Conservation (phyloP, 92 coral and sea anemone species). For the Parazoanthus atlanticus region DNA sequence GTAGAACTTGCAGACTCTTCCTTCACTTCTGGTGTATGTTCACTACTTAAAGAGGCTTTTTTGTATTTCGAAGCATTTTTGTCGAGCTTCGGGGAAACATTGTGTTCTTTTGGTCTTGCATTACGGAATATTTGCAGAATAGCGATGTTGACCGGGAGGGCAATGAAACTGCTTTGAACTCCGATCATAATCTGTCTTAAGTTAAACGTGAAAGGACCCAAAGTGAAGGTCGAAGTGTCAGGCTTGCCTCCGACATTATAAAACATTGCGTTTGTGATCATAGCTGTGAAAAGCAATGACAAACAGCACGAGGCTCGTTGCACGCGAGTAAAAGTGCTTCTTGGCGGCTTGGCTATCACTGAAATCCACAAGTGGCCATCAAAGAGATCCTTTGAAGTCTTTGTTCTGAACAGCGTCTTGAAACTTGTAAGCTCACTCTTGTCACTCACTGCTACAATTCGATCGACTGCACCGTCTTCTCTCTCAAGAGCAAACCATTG, state of each 20-base stretch:
- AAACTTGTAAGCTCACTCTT: conserved; percentile 63
- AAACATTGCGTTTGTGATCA: conserved; percentile 93
- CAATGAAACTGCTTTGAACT: conserved; percentile 75
- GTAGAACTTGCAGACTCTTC: not conserved
- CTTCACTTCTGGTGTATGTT: not conserved
- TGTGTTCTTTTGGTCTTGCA: conserved; percentile 50
- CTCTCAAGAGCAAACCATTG: conserved; percentile 80
- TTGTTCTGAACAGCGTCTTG: conserved; percentile 62
- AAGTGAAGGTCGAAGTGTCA: conserved; percentile 52
- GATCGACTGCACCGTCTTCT: conserved; percentile 72
- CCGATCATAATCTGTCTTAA: conserved; percentile 71
- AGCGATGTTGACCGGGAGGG: conserved; percentile 61
- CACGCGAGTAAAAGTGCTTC: conserved; percentile 79
- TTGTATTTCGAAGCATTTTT: conserved; percentile 16
- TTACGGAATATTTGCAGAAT: conserved; percentile 66
- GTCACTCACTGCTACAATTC: conserved; percentile 53
- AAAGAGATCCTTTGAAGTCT: conserved; percentile 65
- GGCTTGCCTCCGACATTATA: conserved; percentile 71
- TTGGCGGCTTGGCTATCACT: conserved; percentile 72
- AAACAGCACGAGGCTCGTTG: conserved; percentile 85
- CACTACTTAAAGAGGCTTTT: not conserved
- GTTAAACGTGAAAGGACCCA: conserved; percentile 76
- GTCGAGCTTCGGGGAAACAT: not conserved
- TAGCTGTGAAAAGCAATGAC: conserved; percentile 73
- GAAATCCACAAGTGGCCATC: conserved; percentile 91